phyloP scores from a whole-genome alignment of 2,113 vertebrate genomes.

The Malurus alboscapulatus region DNA sequence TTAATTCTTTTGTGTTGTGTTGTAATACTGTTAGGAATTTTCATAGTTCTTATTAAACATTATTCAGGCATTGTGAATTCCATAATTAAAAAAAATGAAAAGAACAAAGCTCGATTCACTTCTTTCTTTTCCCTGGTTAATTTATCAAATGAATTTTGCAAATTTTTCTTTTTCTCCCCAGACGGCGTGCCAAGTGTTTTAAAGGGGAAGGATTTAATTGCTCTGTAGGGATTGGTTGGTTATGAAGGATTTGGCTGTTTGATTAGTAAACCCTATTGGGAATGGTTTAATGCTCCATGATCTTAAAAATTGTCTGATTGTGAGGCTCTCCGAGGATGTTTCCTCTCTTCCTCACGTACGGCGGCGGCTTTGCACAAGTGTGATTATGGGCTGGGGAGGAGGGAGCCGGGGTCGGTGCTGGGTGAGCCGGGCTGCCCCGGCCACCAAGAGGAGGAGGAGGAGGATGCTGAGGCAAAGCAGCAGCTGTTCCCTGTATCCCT shows the following conservation, averaged over 20 bases:
- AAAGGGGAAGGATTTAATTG: slow-evolving; percentile 99
- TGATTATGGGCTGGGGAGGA: slow-evolving; percentile 72
- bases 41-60: slow-evolving; percentile 84
- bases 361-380: slow-evolving; percentile 85
- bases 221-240: slow-evolving; percentile 99
- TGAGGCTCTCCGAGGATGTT: slow-evolving; percentile 87
- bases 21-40: slow-evolving; percentile 87
- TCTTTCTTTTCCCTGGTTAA: slow-evolving; percentile 89
- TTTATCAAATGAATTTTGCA: slow-evolving; percentile 94
- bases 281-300: slow-evolving; percentile 99
- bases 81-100: slow-evolving; percentile 87
- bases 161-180: slow-evolving; percentile 88
- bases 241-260: slow-evolving; percentile 99
- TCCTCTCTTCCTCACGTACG: slow-evolving; percentile 75
- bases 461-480: neutral
- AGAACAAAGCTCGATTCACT: slow-evolving; percentile 90
- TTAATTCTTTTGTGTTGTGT: slow-evolving; percentile 90
- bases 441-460: neutral
- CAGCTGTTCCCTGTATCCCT: neutral
- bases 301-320: slow-evolving; percentile 99
- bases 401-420: slow-evolving; percentile 20
- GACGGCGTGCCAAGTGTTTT: slow-evolving; percentile 96
- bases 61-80: slow-evolving; percentile 86
- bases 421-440: slow-evolving; percentile 13
- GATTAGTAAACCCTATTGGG: slow-evolving; percentile 99